Conservation (phyloP, 2,888 invertebrate genomes). For the Lissonota sp. region DNA sequence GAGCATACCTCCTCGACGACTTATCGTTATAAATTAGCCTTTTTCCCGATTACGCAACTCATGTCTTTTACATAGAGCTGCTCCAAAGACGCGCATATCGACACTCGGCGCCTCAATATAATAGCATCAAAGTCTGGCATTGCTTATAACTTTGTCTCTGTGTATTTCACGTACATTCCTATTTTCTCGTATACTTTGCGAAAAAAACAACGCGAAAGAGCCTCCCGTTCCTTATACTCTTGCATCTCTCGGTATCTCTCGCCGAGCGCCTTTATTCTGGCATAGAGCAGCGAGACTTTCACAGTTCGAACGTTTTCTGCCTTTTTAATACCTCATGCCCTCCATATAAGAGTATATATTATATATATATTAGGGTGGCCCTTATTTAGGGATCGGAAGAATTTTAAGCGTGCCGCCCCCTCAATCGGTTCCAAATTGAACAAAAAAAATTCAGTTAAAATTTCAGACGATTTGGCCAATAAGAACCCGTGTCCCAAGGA, state of each 20-base stretch:
- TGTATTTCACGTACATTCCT: conserved; percentile 26
- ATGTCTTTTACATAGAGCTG: conserved; percentile 8
- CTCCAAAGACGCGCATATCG: conserved; percentile 45
- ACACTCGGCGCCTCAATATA: conserved; percentile 31
- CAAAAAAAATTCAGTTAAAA: conserved; percentile 3
- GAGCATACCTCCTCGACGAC: conserved; percentile 24
- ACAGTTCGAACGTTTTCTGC: conserved; percentile 39
- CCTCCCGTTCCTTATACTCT: conserved; percentile 42
- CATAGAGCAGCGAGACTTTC: conserved; percentile 47
- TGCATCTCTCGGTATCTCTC: conserved; percentile 39
- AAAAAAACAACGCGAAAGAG: conserved; percentile 20
- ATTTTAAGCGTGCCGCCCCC: conserved; percentile 8
- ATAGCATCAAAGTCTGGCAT: conserved; percentile 6
- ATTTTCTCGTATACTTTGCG: conserved; percentile 12
- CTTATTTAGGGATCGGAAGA: not conserved
- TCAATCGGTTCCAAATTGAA: conserved; percentile 18
- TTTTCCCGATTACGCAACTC: conserved; percentile 49
- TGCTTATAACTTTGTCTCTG: not conserved
- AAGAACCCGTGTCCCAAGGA: too few species aligned
- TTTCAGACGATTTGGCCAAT: conserved; percentile 4
- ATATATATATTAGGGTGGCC: not conserved
- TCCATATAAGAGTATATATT: not conserved
- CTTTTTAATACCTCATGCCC: not conserved
- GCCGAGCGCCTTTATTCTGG: conserved; percentile 27
- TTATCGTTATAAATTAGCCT: conserved; percentile 60